phyloP scores from a whole-genome alignment of 2,888 invertebrate species.

The Dolomedes plantarius region DNA sequence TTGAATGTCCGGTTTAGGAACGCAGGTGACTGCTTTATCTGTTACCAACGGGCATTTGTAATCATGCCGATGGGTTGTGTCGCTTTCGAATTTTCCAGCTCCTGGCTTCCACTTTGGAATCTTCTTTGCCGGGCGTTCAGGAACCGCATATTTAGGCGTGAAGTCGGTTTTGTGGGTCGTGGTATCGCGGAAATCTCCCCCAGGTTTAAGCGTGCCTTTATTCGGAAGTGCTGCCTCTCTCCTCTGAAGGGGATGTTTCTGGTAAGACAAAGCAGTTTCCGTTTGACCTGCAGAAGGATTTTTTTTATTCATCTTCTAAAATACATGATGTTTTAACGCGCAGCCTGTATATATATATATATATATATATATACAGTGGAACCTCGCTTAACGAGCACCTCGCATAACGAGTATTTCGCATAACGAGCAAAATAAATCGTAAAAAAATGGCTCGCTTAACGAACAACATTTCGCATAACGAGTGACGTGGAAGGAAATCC shows the following conservation, averaged over 20 bases:
- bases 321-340: no score
- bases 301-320: no score
- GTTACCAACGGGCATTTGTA: constrained; percentile 10
- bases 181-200: constrained; percentile 21
- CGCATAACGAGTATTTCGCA: no score
- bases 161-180: constrained; percentile 52
- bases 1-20: not conserved
- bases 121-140: constrained; percentile 16
- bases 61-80: constrained; percentile 48
- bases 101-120: constrained; percentile 27
- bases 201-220: constrained; percentile 10
- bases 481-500: no score
- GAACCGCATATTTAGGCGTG: constrained; percentile 18
- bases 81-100: constrained; percentile 27
- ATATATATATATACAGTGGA: no score
- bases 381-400: no score
- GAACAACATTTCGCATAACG: no score
- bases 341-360: no score
- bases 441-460: no score
- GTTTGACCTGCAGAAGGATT: constrained; percentile 19
- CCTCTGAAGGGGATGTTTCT: constrained; percentile 12
- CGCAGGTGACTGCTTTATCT: not conserved
- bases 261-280: constrained; percentile 28
- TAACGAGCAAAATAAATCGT: no score
- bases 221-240: constrained; percentile 7